Evolutionary conservation across 2,113 vertebrate genomes (phyloP).

Genomic region (Pomatostomus ruficeps): DNA sequence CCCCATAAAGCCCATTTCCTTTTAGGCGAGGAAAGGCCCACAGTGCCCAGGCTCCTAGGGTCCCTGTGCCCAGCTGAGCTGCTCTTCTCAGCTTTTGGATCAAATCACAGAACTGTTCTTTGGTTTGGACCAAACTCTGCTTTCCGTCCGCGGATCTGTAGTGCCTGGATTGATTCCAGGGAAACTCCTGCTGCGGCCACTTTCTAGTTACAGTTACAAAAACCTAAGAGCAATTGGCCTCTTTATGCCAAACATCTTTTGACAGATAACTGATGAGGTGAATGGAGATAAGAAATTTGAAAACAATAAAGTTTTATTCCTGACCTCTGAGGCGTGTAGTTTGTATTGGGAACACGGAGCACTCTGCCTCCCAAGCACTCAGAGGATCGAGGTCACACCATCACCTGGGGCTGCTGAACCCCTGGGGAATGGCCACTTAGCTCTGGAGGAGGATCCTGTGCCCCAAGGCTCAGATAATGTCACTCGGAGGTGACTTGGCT

Average conservation of each 20-base stretch:
- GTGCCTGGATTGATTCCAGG: neutral
- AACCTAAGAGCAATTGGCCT: neutral
- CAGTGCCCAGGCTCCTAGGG: fast-evolving
- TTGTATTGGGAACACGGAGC: neutral
- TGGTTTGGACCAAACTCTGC: neutral
- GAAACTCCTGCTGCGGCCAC: neutral
- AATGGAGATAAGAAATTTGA: neutral
- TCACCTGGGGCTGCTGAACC: neutral
- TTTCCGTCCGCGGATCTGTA: neutral
- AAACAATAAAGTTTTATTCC: constrained; percentile 52
- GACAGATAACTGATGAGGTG: neutral
- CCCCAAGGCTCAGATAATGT: neutral
- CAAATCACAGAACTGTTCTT: neutral
- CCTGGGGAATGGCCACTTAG: neutral
- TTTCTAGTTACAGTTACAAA: neutral
- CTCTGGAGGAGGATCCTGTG: neutral
- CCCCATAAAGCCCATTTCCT: neutral
- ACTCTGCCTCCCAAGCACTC: neutral
- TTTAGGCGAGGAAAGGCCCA: neutral
- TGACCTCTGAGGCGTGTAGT: neutral
- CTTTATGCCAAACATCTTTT: neutral
- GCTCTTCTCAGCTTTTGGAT: neutral
- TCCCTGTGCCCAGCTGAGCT: neutral
- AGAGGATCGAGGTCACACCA: neutral
- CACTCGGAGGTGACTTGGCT: neutral